Conservation (phyloP, 64 coral and sea anemone species). For the Astreopora myriophthalma region DNA sequence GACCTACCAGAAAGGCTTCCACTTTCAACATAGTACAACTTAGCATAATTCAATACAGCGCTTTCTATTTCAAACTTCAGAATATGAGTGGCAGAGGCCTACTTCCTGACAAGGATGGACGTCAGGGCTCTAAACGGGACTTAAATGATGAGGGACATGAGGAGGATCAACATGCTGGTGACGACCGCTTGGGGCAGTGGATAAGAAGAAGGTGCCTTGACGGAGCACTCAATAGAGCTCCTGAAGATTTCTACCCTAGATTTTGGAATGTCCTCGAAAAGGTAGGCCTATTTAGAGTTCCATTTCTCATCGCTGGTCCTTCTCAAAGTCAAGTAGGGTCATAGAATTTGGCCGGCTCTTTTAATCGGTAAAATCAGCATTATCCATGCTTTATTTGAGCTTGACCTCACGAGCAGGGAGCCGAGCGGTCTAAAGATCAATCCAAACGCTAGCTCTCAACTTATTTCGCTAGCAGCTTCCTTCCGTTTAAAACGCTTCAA, state of each 20-base stretch:
- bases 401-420: no score
- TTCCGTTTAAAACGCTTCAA: no score
- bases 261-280: constrained; percentile 97
- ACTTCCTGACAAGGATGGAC: constrained; percentile 8
- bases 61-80: neutral
- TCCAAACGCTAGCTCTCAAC: no score
- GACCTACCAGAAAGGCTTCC: no score
- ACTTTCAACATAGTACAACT: neutral
- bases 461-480: no score
- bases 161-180: constrained; percentile 54
- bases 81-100: constrained; percentile 7
- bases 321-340: neutral
- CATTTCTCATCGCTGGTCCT: neutral
- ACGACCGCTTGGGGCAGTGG: constrained; percentile 85
- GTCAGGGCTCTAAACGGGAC: constrained; percentile 7
- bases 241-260: constrained; percentile 93
- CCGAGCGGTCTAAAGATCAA: no score
- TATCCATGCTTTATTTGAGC: no score
- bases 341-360: neutral
- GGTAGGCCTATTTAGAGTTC: neutral
- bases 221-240: constrained; percentile 94
- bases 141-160: constrained; percentile 60
- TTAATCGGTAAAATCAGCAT: no score
- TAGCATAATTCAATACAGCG: no score
- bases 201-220: constrained; percentile 92